Evolutionary conservation across 2,888 invertebrate genomes (phyloP), one percentile per base, ranked within the genome.

Genomic region (Campoplex capitator): DNA sequence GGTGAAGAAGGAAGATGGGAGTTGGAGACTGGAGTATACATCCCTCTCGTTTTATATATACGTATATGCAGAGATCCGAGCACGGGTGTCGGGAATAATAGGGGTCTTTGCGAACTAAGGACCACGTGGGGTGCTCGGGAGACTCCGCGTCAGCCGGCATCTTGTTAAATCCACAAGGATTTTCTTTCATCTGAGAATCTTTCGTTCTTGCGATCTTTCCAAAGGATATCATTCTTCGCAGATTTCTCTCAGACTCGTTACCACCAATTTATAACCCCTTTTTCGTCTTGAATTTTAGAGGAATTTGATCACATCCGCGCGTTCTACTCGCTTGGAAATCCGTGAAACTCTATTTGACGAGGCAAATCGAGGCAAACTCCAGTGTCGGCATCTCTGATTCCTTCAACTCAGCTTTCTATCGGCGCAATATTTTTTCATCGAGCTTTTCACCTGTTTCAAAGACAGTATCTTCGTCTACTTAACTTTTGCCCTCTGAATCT

Each of bases 61-160:
- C 73, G 16, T 71, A 16, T 62, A 45, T 48, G 54, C 35, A 56
- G n/a, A 81, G 58, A 79, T 79, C 28, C 45, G 54, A 70, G 85
- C 42, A 80, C 56, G 71, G 77, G 84, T 81, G 86, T 83, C 68
- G 81, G 70, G 74, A 85, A 88, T 88, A 85, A 88, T 85, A 83
- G 81, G 77, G 71, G 71, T 68, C 80, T 73, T 65, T 16, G 28
- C 28, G 42, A 38, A 54, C 28, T 4, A 56, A 9, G 54, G 86
- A 87, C 83, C 74, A 89, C 78, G 75, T 82, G 84, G 82, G 65
- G 86, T 42, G 82, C 75, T 73, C 73, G 42, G 54, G 80, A 78
- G 78, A 74, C 32, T 35, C 45, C 65, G 58, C 65, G 58, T 56
- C 67, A 62, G 68, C 78, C 56, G 68, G 75, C 67, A 80, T 76